phyloP scores from a whole-genome alignment of 2,888 invertebrate species.

The Phaedon cochleariae region DNA sequence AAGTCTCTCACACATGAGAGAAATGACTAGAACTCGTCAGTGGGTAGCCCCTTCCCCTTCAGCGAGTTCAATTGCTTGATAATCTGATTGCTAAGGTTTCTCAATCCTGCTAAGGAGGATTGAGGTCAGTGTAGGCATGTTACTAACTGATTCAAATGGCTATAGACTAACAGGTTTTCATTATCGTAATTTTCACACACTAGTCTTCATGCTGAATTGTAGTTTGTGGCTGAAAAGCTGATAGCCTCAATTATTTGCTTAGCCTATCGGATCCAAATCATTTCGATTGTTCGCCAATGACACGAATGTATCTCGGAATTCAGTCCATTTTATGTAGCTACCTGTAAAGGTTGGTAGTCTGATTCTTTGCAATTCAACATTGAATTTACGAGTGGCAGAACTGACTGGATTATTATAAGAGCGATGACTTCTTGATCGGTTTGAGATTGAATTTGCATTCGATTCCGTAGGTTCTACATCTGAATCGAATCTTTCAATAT shows the following conservation, averaged over 20 bases:
- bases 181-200: background rate
- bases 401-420: too few species aligned
- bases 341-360: background rate
- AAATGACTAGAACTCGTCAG: constrained; percentile 3
- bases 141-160: background rate
- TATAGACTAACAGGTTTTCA: background rate
- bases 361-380: constrained; percentile 1
- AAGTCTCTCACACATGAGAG: constrained; percentile 12
- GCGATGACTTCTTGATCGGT: too few species aligned
- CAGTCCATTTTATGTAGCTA: background rate
- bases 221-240: too few species aligned
- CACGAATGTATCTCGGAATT: too few species aligned
- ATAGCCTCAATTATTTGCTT: too few species aligned
- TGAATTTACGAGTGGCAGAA: too few species aligned
- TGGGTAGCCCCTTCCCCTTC: constrained; percentile 1
- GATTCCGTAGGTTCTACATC: too few species aligned
- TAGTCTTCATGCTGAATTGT: background rate
- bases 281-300: background rate
- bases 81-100: background rate
- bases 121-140: background rate
- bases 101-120: background rate
- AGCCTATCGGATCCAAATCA: background rate
- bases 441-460: too few species aligned
- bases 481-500: too few species aligned
- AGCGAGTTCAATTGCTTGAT: constrained; percentile 15